These are phyloP conservation scores for Spheniscus humboldti DNA, from an alignment of 2,797 vertebrate genomes.

Conservation along the genomic window DNA sequence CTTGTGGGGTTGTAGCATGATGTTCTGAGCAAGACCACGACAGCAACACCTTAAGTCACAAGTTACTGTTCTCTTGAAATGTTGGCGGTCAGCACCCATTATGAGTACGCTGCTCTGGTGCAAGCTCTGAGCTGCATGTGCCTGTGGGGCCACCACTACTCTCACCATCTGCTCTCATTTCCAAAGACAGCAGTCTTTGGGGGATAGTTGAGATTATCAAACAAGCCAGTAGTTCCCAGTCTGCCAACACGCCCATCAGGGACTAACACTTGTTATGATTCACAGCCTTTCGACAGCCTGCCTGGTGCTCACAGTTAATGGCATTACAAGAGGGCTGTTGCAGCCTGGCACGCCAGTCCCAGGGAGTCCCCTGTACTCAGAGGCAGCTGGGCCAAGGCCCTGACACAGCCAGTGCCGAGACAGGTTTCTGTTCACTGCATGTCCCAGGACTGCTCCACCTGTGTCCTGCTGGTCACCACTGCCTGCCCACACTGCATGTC, in stretches of 20 bases:
- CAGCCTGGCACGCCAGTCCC: background rate
- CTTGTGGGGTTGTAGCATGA: background rate
- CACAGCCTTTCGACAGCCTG: background rate
- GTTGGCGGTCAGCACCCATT: background rate
- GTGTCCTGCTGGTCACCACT: background rate
- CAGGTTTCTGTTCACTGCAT: background rate
- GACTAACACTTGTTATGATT: fast-evolving
- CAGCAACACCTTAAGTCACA: background rate
- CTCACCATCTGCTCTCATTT: background rate
- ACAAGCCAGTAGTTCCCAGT: background rate
- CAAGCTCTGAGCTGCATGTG: fast-evolving
- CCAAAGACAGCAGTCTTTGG: background rate
- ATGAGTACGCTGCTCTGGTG: fast-evolving
- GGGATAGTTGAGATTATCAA: background rate
- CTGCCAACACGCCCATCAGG: background rate
- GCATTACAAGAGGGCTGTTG: background rate
- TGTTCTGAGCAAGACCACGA: background rate
- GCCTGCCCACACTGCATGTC: background rate
- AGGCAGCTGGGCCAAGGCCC: background rate
- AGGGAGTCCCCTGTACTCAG: background rate
- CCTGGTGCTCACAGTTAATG: fast-evolving
- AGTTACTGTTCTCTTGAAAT: background rate
- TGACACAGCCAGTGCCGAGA: background rate
- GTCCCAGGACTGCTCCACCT: background rate
- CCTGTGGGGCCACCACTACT: background rate